Evolutionary conservation across 2,888 invertebrate genomes (phyloP).

Genomic region (Meiosimyza platycephala): DNA sequence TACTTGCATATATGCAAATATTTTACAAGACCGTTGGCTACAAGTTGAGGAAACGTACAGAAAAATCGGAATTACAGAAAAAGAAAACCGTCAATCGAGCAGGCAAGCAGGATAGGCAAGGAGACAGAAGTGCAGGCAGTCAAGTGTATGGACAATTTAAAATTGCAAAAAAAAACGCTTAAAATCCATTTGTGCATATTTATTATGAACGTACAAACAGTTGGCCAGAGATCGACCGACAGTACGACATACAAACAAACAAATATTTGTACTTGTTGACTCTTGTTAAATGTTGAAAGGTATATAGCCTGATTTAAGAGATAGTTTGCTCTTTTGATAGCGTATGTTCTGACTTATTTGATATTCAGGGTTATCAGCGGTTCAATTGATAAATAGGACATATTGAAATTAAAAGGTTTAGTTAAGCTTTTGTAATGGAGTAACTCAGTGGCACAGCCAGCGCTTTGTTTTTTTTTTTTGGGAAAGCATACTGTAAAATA

Average conservation of each 20-base stretch:
- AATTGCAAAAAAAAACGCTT: constrained; percentile 15
- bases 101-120: background rate
- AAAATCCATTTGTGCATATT: constrained; percentile 30
- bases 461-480: no score
- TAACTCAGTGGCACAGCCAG: no score
- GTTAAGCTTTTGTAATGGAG: no score
- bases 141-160: no score
- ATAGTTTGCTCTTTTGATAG: background rate
- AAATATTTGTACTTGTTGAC: constrained; percentile 18
- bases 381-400: no score
- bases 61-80: constrained; percentile 15
- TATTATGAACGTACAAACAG: constrained; percentile 24
- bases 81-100: background rate
- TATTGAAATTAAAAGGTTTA: no score
- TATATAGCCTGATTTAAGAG: constrained; percentile 2
- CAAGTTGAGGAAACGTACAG: constrained; percentile 3
- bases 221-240: constrained; percentile 5
- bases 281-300: background rate
- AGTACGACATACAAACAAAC: background rate
- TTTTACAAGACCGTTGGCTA: no score
- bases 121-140: no score
- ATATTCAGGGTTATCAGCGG: no score
- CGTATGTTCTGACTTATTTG: no score
- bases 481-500: no score
- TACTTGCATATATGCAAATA: background rate